Evolutionary conservation across 2,113 vertebrate genomes (phyloP).

Genomic region (Phyllostomus discolor): DNA sequence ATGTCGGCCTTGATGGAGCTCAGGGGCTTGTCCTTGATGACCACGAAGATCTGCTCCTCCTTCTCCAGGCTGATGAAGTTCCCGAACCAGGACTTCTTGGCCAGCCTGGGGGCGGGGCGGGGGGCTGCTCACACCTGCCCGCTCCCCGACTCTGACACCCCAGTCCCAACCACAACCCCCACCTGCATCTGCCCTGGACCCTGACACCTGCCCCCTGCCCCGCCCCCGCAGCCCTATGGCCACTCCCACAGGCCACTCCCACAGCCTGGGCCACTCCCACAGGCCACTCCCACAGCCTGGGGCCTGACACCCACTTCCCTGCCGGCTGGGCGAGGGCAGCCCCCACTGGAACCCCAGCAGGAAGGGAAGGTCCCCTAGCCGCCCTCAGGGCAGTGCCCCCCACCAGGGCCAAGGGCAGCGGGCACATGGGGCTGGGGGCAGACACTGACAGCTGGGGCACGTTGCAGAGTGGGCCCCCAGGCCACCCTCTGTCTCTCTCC

Average conservation of each 20-base stretch:
- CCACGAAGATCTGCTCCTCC: conserved; percentile 99
- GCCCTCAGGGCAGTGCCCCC: not conserved
- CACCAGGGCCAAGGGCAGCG: not conserved
- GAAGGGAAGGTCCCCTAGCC: not conserved
- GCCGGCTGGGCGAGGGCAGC: not conserved
- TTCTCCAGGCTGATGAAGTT: conserved; percentile 99
- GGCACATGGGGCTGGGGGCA: not conserved
- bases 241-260: not conserved
- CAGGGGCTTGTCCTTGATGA: conserved; percentile 97
- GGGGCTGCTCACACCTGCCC: not conserved
- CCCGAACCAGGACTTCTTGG: conserved; percentile 99
- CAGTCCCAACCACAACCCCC: not conserved
- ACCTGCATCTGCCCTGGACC: not conserved
- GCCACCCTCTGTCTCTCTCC: accelerated
- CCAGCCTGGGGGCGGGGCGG: conserved; percentile 84
- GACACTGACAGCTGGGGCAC: accelerated
- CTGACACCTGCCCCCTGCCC: not conserved
- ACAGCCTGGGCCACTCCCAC: not conserved
- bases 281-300: not conserved
- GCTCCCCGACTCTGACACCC: not conserved
- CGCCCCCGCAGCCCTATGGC: accelerated
- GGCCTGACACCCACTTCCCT: not conserved
- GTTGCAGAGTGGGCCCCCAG: not conserved
- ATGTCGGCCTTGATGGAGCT: conserved; percentile 99
- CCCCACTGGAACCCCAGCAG: not conserved